Percentiles rank a stretch among this genome's conserved stretches.
phyloP scores from a whole-genome alignment of 2,888 invertebrate species.

The Drosophila meridionalis region DNA sequence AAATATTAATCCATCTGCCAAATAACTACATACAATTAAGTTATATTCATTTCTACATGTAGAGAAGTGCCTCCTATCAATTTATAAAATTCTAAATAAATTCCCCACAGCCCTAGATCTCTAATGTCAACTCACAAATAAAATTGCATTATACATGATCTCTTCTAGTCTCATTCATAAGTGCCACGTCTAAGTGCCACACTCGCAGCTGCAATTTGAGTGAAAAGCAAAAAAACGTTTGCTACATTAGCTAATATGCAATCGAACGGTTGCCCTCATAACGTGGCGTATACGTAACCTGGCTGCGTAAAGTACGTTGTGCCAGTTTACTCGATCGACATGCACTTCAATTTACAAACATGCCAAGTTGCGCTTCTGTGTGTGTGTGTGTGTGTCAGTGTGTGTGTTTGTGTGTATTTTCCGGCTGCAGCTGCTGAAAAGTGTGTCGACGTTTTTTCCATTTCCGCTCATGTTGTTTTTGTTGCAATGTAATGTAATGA shows the following conservation, averaged over 20 bases:
- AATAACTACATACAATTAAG: no score
- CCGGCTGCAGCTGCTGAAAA: constrained; percentile 65
- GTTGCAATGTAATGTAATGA: constrained; percentile 73
- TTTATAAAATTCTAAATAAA: background rate
- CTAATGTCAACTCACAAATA: background rate
- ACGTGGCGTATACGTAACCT: constrained; percentile 69
- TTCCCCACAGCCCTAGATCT: background rate
- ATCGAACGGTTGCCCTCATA: constrained; percentile 31
- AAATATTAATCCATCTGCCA: no score
- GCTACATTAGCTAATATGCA: constrained; percentile 69
- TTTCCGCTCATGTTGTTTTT: constrained; percentile 57
- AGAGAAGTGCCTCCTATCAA: no score
- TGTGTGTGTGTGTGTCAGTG: constrained; percentile 6
- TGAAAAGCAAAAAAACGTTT: background rate
- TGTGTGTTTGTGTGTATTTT: constrained; percentile 39
- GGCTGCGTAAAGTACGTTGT: constrained; percentile 60
- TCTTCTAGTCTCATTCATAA: background rate
- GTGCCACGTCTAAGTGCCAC: background rate
- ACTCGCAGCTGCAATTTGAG: background rate
- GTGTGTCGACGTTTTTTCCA: constrained; percentile 73
- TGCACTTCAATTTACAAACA: constrained; percentile 74
- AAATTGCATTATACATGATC: background rate
- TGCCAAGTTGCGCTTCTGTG: constrained; percentile 24
- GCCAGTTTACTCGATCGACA: constrained; percentile 70
- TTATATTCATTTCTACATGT: no score